Evolutionary conservation across 2,797 vertebrate genomes (phyloP), one percentile per base, ranked within the genome.

Genomic region (Odontamblyopus lacepedii): DNA sequence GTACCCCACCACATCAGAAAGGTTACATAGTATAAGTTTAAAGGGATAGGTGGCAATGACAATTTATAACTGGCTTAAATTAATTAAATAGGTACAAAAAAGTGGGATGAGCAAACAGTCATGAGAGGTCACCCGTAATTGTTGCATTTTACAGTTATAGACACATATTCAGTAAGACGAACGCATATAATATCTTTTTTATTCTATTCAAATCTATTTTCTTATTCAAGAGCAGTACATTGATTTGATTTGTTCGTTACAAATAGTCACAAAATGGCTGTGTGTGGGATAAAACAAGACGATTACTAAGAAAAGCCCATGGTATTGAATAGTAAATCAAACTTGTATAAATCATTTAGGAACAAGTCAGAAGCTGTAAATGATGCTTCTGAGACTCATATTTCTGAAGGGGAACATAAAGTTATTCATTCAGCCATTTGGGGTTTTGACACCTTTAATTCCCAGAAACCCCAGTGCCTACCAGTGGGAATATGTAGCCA

Each of bases 391-490:
- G 91, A 92, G 93, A 92, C 88, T 90, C 92, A 92, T 93, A 92
- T 92, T 91, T 90, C 87, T 90, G 89, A 91, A 80, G 77, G 78
- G 86, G 72, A 83, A 87, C 91, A 89, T 89, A 89, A 90, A 92
- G 89, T 89, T 89, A 92, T 90, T 91, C 90, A 92, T 93, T 91
- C 89, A 93, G 87, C 90, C 83, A 87, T 92, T 94, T 93, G 87
- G 87, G 83, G 88, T 93, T 93, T 93, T 94, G 92, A 90, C 94
- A 94, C 92, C 87, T 92, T 89, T 91, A 94, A 94, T 94, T 94
- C 91, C 90, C 82, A 83, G 84, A 93, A 93, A 93, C 73, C 66
- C 83, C 76, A 81, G 83, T 89, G 85, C 76, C 91, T 81, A 92
- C 93, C 93, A 90, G 79, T 88, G 89, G 81, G 84, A 85, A 90